Evolutionary conservation across 2,797 vertebrate species (phyloP), one percentile per base, ranked within the genome.

Genomic region (Rhabdophis nuchalis): DNA sequence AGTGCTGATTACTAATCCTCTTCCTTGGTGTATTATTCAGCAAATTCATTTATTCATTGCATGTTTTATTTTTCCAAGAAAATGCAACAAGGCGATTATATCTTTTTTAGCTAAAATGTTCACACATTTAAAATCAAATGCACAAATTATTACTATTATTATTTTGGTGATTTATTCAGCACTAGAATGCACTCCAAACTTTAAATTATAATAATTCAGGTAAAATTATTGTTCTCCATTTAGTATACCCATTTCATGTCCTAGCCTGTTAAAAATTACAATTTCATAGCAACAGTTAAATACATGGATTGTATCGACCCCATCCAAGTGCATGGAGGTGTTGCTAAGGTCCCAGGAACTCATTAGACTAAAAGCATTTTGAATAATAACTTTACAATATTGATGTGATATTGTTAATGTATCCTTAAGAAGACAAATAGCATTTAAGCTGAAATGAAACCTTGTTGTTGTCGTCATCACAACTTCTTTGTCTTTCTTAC

Each of bases 151-250:
- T 56, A 18, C 18, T 56, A 20, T 56, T 27, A 27, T 82, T 95
- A 89, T 56, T 89, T 58, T 92, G 85, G 85, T 92, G 88, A 56
- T 23, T 94, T 93, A 93, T 95, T 95, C 95, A 93, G 93, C 95
- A 95, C 91, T 82, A 9, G 16, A 58, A 95, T 93, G 68, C 91
- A 93, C 93, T 60, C 93, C 90, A 90, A 96, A 36, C 16, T 41
- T 77, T 77, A 41, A 77, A 77, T 77, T 41, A 77, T 41, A 41
- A 10, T 77, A 77, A 77, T 77, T 36, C 32, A 77, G 32, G 32
- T 41, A 41, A 77, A 23, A 20, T 77, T 20, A 77, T 77, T 77
- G 68, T 36, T 72, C 68, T 72, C 64, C 6, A 4, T 72, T 32
- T 72, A 36, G n/a, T 36, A 36, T 72, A 36, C 32, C 36, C 32